phyloP scores from a whole-genome alignment of 2,797 vertebrate species.

The Loriculus beryllinus region DNA sequence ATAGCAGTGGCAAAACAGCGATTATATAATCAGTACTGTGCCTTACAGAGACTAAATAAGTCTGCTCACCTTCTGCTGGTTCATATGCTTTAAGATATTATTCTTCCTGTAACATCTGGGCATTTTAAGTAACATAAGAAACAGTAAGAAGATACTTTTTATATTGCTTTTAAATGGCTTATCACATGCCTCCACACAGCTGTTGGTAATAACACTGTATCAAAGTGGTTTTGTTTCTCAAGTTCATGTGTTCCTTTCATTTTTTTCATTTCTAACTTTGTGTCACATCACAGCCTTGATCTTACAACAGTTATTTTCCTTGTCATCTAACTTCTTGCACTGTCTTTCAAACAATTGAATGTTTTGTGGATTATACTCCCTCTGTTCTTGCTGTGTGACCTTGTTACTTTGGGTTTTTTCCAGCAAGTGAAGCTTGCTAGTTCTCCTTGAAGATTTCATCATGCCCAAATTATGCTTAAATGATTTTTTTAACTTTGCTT shows the following conservation, averaged over 20 bases:
- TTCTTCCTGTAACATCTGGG: not conserved
- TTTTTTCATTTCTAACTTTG: not conserved
- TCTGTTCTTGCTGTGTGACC: not conserved
- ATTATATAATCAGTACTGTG: slow-evolving; percentile 42
- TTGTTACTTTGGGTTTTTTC: not conserved
- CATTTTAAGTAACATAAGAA: not conserved
- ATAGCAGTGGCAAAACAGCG: slow-evolving; percentile 40
- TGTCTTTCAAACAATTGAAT: not conserved
- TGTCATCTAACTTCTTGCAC: not conserved
- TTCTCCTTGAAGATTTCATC: not conserved
- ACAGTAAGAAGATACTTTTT: not conserved
- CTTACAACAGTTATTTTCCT: not conserved
- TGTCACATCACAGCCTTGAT: not conserved
- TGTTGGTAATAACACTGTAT: not conserved
- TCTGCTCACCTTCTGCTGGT: slow-evolving; percentile 13
- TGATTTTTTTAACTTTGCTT: not conserved
- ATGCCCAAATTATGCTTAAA: not conserved
- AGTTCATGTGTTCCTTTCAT: not conserved
- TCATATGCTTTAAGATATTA: not conserved
- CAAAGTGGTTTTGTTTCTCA: not conserved
- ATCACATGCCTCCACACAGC: not conserved
- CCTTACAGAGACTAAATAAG: slow-evolving; percentile 26
- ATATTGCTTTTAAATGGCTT: not conserved
- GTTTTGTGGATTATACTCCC: not conserved
- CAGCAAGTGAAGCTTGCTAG: not conserved